Evolutionary conservation across 2,888 invertebrate genomes (phyloP), one percentile per base, ranked within the genome.

Genomic region (Andrena chrysosceles): DNA sequence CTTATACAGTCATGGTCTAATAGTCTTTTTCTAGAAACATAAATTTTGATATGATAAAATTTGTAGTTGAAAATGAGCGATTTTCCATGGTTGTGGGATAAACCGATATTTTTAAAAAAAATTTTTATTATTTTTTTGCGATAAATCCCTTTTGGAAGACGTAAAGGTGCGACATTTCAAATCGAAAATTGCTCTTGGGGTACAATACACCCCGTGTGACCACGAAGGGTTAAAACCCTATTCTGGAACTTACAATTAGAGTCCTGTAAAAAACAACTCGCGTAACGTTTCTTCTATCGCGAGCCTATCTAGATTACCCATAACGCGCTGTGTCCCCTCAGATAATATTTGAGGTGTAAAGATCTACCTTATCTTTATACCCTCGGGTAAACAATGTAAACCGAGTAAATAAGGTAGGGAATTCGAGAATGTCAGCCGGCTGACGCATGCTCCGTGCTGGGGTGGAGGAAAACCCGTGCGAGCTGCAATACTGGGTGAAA

Each of bases 361-460:
- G 56, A 82, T 71, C 33, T 42, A 10, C 52, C 49, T 79, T 81
- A 81, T 79, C 80, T 81, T 56, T 49, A 63, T 20, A 29, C 62
- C n/a, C n/a, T 13, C 49, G 4, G 29, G 52, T 49, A 80, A 73
- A 81, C 49, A 72, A 68, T 49, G 33, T 8, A 26, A 33, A 56
- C 29, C 52, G 64, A 3, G 42, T 33, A 56, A 67, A 26, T 13
- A 72, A 42, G n/a, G 31, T 23, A 20, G 54, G 42, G 31, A 68
- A 59, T 35, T 13, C 7, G 13, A 59, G 52, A 52, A 26, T 56
- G 33, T 63, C 63, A 20, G n/a, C 8, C 13, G 62, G 26, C 2
- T 31, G 20, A 42, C 54, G 49, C 77, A 33, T 59, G 49, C 20
- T 49, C 60, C 2, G n/a, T 23, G 26, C 29, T 13, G 7, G n/a